Evolutionary conservation across 2,888 invertebrate genomes (phyloP), one percentile per base, ranked within the genome.

Genomic region (Tetragnatha montana): DNA sequence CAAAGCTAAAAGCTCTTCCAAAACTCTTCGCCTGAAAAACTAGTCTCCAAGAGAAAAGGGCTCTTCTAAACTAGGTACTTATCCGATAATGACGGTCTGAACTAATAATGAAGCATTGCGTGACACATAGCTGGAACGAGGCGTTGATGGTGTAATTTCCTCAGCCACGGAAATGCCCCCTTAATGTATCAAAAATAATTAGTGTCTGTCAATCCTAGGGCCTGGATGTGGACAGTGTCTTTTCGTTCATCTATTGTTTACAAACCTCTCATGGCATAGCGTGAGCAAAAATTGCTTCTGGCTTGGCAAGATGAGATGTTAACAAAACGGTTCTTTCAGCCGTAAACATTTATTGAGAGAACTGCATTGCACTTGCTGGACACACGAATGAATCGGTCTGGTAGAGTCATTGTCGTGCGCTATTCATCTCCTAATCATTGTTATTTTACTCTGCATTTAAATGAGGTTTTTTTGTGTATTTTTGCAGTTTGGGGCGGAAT

Each of bases 101-200:
- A 50, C 76, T 76, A 76, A 76, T 76, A 76, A 50, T 76, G 76
- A 50, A 76, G 76, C 76, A 50, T 82, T 35, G 83, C 83, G 83
- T 83, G 83, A 83, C 68, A 82, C 51, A 82, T 50, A 21, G 51
- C 73, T 69, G 47, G 68, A 47, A 22, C 81, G 35, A 81, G 81
- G 81, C 81, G 81, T 81, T 81, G 81, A 81, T 81, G 81, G 81
- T 35, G 70, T 68, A 81, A 68, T 81, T 81, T 70, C 81, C 81
- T 22, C 14, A 81, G 81, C 81, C 81, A 35, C 81, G 81, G 81
- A 81, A 81, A 81, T 74, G 51, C 68, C 51, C n/a, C 74, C 19
- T 82, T 50, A 71, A n/a, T 81, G 81, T 81, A 81, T 81, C 50
- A 75, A 75, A 82, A 83, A 83, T 83, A 75, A 83, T 83, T 75